phyloP scores from a whole-genome alignment of 37 sponge, comb jelly and placozoan genomes.

The Bolinopsis microptera region DNA sequence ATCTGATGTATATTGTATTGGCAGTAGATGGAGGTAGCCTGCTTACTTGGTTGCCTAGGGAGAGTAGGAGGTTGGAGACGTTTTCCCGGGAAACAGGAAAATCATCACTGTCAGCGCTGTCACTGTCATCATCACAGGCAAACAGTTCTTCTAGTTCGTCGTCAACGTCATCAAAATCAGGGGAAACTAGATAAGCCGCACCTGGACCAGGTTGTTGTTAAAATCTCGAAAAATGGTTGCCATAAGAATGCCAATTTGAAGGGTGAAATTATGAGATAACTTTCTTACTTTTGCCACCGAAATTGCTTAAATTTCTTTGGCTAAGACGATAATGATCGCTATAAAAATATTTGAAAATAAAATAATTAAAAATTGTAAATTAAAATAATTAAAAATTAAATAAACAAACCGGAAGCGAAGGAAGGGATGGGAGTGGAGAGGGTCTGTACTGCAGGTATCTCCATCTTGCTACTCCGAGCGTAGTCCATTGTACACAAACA shows the following conservation, averaged over 20 bases:
- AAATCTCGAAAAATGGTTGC: too few relatives aligned
- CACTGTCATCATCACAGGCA: slow-evolving; percentile 63
- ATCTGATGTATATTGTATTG: too few relatives aligned
- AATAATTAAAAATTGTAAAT: background rate
- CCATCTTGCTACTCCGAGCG: slow-evolving; percentile 50
- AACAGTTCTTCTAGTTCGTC: slow-evolving; percentile 56
- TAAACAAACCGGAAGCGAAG: slow-evolving; percentile 32
- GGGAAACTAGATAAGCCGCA: slow-evolving; percentile 52
- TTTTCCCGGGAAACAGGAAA: slow-evolving; percentile 16
- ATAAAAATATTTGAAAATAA: background rate
- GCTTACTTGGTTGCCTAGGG: slow-evolving; percentile 25
- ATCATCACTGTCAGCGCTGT: slow-evolving; percentile 67
- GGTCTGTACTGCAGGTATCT: slow-evolving; percentile 29
- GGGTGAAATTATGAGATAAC: too few relatives aligned
- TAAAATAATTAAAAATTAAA: background rate
- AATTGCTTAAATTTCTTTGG: background rate
- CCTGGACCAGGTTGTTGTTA: background rate
- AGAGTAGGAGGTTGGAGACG: slow-evolving; percentile 22
- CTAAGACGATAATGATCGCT: too few relatives aligned
- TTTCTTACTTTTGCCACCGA: too few relatives aligned
- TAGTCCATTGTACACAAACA: slow-evolving; percentile 55
- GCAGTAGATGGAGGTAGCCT: too few relatives aligned
- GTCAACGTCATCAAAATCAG: slow-evolving; percentile 52
- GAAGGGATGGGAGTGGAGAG: slow-evolving; percentile 61
- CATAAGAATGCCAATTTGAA: too few relatives aligned